Percentiles rank a stretch among this genome's conserved stretches.
Conservation (phyloP, 2,888 invertebrate genomes). For the Blastobasis lacticolella region DNA sequence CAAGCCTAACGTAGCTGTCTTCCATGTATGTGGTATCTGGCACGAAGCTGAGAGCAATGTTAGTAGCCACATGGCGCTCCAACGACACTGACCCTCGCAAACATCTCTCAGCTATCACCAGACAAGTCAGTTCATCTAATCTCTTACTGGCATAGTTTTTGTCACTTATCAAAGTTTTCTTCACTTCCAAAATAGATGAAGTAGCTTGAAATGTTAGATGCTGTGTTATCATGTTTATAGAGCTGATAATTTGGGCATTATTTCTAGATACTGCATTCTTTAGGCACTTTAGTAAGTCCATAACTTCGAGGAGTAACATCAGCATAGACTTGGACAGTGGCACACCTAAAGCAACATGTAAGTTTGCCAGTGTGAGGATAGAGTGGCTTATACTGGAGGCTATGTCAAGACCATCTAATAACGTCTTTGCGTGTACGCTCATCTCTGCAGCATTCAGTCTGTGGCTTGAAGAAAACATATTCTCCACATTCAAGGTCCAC, state of each 20-base stretch:
- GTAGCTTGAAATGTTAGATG: slow-evolving; percentile 85
- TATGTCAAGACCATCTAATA: slow-evolving; percentile 77
- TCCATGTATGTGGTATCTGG: slow-evolving; percentile 75
- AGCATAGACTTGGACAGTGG: slow-evolving; percentile 86
- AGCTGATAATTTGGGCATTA: slow-evolving; percentile 80
- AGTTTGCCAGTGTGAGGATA: slow-evolving; percentile 73
- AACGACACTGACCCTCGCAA: slow-evolving; percentile 77
- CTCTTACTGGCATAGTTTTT: slow-evolving; percentile 79
- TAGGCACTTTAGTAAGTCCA: slow-evolving; percentile 87
- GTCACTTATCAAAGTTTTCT: slow-evolving; percentile 78
- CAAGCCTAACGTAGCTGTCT: slow-evolving; percentile 77
- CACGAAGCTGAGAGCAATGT: slow-evolving; percentile 79
- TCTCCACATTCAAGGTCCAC: slow-evolving; percentile 56
- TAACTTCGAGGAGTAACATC: slow-evolving; percentile 83
- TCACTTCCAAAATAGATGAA: slow-evolving; percentile 77
- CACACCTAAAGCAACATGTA: slow-evolving; percentile 80
- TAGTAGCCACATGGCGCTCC: slow-evolving; percentile 77
- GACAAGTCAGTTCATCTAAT: slow-evolving; percentile 81
- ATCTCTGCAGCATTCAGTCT: slow-evolving; percentile 62
- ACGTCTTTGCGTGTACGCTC: slow-evolving; percentile 52
- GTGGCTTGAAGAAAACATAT: slow-evolving; percentile 46
- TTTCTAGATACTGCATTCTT: slow-evolving; percentile 81
- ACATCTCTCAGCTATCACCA: slow-evolving; percentile 82
- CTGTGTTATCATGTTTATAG: slow-evolving; percentile 84
- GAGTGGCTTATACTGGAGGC: slow-evolving; percentile 77